Conservation (phyloP, 2,888 invertebrate species). For the Lycocerus yunnanus region DNA sequence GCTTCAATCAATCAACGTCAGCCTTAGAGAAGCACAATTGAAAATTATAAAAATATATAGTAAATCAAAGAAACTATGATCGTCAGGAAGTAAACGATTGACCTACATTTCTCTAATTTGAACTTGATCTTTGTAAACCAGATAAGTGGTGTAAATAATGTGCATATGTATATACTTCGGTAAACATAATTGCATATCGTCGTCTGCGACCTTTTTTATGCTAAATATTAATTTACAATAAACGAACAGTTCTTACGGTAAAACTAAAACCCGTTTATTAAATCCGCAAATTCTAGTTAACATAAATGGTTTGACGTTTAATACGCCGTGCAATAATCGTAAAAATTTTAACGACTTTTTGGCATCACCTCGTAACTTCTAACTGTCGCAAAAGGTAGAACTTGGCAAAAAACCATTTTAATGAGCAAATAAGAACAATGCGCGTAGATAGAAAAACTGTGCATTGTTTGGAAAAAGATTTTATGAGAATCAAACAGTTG, state of each 20-base stretch:
- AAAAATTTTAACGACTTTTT: background rate
- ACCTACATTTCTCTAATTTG: conserved; percentile 28
- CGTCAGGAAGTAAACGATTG: conserved; percentile 10
- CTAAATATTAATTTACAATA: background rate
- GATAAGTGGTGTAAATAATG: conserved; percentile 23
- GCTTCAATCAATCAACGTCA: background rate
- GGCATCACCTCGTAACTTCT: background rate
- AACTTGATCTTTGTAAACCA: conserved; percentile 31
- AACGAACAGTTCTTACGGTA: background rate
- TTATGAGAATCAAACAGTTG: conserved; percentile 1
- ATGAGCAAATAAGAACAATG: background rate
- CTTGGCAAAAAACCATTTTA: background rate
- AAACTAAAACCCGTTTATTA: background rate
- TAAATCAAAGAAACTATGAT: background rate
- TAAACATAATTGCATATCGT: background rate
- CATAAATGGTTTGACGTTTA: background rate
- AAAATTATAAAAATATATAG: background rate
- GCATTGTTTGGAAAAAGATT: background rate
- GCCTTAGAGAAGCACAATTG: background rate
- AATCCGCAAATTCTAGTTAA: background rate
- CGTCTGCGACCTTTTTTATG: background rate
- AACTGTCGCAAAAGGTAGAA: background rate
- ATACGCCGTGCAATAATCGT: background rate
- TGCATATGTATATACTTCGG: background rate
- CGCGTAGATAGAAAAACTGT: background rate